These are phyloP conservation scores for Steinernema hermaphroditum DNA, from an alignment of 2,888 invertebrate species.

Conservation along the genomic window DNA sequence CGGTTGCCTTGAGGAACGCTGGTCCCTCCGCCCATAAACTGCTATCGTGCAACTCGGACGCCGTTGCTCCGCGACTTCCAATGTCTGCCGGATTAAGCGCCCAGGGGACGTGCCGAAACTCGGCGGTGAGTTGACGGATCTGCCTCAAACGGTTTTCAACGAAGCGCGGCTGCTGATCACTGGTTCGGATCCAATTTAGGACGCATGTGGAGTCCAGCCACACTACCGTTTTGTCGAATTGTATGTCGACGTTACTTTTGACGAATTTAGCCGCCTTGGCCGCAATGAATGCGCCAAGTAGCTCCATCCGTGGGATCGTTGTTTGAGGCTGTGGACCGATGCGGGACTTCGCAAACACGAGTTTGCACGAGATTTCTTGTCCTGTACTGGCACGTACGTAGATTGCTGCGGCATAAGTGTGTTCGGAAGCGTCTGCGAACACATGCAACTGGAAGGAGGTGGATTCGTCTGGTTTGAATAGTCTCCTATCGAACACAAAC, in stretches of 20 bases:
- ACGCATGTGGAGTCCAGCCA: constrained; percentile 39
- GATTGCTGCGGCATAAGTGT: constrained; percentile 31
- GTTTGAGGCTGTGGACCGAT: constrained; percentile 2
- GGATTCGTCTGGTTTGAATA: neutral
- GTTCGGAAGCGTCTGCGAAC: constrained; percentile 35
- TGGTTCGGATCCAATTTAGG: constrained; percentile 35
- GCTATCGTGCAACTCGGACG: neutral
- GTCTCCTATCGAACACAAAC: neutral
- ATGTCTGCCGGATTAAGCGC: constrained; percentile 37
- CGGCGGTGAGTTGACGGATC: constrained; percentile 23
- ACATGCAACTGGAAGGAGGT: constrained; percentile 14
- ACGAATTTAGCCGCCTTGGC: constrained; percentile 1
- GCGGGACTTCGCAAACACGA: constrained; percentile 30
- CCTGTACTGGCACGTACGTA: constrained; percentile 6
- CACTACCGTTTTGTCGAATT: constrained; percentile 13
- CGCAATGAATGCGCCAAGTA: constrained; percentile 32
- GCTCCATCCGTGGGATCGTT: constrained; percentile 32
- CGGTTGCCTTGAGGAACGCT: neutral
- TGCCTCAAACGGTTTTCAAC: constrained; percentile 36
- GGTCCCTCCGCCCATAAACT: constrained; percentile 31
- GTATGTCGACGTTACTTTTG: neutral
- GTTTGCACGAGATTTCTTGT: neutral
- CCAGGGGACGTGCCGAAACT: constrained; percentile 7
- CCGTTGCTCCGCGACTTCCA: constrained; percentile 25
- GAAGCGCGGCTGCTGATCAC: constrained; percentile 24